phyloP scores from a whole-genome alignment of 2,888 invertebrate genomes.

The Melanostoma scalare region DNA sequence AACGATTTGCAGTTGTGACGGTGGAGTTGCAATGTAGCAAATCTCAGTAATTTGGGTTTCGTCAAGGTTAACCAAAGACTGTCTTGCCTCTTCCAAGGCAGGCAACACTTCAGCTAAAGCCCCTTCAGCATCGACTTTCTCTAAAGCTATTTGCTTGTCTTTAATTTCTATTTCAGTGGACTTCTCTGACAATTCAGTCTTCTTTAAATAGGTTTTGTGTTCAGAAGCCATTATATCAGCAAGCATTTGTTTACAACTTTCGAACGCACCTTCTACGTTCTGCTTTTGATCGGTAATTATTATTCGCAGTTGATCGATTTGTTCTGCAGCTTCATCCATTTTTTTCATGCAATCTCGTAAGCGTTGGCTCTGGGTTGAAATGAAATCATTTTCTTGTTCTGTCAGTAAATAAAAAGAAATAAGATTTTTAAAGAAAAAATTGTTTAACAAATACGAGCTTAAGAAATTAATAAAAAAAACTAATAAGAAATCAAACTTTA shows the following conservation, averaged over 20 bases:
- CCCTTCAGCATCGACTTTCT: constrained; percentile 92
- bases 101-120: constrained; percentile 92
- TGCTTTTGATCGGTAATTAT: constrained; percentile 92
- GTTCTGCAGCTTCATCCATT: constrained; percentile 93
- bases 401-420: neutral
- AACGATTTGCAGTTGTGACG: constrained; percentile 93
- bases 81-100: constrained; percentile 90
- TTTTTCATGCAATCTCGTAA: constrained; percentile 80
- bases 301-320: constrained; percentile 90
- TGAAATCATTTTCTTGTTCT: constrained; percentile 80
- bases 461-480: neutral
- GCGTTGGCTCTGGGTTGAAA: constrained; percentile 79
- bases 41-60: constrained; percentile 96
- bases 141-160: constrained; percentile 89
- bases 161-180: constrained; percentile 92
- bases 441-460: neutral
- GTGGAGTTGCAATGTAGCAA: constrained; percentile 94
- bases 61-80: constrained; percentile 91
- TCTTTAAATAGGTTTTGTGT: constrained; percentile 88
- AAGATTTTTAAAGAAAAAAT: neutral
- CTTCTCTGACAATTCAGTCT: constrained; percentile 90
- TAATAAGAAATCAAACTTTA: no score
- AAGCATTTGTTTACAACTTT: constrained; percentile 90
- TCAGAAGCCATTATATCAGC: constrained; percentile 89
- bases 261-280: constrained; percentile 91